Evolutionary conservation across 2,113 vertebrate species (phyloP).

Genomic region (Planiliza haematocheilus): DNA sequence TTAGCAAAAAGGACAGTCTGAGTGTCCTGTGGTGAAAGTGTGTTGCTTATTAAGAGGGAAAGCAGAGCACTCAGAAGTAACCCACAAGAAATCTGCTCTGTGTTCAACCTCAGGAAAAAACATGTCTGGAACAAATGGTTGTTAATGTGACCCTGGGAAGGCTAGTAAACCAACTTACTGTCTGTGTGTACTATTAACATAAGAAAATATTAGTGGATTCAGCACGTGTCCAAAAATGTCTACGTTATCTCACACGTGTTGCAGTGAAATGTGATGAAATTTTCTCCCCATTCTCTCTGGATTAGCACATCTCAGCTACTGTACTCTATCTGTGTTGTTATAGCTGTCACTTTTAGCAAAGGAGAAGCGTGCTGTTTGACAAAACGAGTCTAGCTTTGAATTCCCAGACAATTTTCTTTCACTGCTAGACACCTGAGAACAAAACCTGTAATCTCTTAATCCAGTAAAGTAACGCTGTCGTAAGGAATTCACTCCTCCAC

Average conservation of each 20-base stretch:
- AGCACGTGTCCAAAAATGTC: too few species aligned
- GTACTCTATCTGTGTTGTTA: not conserved
- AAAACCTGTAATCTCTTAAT: constrained; percentile 15
- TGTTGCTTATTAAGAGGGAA: constrained; percentile 75
- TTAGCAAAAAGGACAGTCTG: constrained; percentile 70
- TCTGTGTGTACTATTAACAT: not conserved
- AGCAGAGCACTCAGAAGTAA: constrained; percentile 44
- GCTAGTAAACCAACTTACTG: not conserved
- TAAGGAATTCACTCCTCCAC: not conserved
- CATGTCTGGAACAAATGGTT: constrained; percentile 30
- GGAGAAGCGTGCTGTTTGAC: not conserved
- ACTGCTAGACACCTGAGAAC: constrained; percentile 6
- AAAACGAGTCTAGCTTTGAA: constrained; percentile 25
- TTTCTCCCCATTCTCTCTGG: not conserved
- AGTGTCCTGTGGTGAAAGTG: constrained; percentile 69
- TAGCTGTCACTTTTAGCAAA: not conserved
- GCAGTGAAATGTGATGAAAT: not conserved
- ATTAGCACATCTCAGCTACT: constrained; percentile 7
- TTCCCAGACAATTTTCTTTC: constrained; percentile 11
- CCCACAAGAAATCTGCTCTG: constrained; percentile 32
- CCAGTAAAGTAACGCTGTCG: not conserved
- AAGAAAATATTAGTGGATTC: not conserved
- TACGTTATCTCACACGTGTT: too few species aligned
- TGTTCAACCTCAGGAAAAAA: constrained; percentile 29
- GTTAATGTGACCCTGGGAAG: constrained; percentile 29